Evolutionary conservation across 2,113 vertebrate species (phyloP).

Genomic region (Heteronetta atricapilla): DNA sequence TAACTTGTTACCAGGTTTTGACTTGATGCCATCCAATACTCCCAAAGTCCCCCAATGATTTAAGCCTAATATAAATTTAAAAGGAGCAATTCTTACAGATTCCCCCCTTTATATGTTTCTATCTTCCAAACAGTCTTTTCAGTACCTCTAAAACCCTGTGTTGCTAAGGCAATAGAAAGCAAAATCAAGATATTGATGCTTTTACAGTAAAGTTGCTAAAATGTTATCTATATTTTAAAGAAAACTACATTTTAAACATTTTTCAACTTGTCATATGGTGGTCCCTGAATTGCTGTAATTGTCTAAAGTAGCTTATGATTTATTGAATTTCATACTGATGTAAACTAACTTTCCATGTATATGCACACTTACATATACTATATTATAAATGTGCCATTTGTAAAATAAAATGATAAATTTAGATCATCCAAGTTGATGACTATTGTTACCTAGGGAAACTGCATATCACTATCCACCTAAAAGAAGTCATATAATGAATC

Average conservation of each 20-base stretch:
- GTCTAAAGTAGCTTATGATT: background rate
- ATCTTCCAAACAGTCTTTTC: background rate
- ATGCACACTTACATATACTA: rapidly evolving
- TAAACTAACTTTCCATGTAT: background rate
- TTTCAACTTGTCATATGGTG: background rate
- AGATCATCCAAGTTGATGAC: background rate
- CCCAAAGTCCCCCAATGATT: background rate
- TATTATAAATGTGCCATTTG: background rate
- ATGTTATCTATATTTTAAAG: background rate
- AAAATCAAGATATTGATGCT: background rate
- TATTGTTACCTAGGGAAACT: background rate
- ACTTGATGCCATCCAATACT: background rate
- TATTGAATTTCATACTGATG: background rate
- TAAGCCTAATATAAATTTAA: background rate
- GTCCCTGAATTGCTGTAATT: background rate
- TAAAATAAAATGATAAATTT: background rate
- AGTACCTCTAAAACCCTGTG: background rate
- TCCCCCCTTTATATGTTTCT: background rate
- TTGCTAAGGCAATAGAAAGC: background rate
- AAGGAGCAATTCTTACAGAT: background rate
- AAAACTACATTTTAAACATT: background rate
- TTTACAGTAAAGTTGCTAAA: background rate
- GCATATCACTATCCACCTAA: background rate
- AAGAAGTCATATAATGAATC: background rate
- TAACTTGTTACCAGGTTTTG: background rate